Conservation (phyloP, 2,888 invertebrate genomes). For the Pyrochroa serraticornis region DNA sequence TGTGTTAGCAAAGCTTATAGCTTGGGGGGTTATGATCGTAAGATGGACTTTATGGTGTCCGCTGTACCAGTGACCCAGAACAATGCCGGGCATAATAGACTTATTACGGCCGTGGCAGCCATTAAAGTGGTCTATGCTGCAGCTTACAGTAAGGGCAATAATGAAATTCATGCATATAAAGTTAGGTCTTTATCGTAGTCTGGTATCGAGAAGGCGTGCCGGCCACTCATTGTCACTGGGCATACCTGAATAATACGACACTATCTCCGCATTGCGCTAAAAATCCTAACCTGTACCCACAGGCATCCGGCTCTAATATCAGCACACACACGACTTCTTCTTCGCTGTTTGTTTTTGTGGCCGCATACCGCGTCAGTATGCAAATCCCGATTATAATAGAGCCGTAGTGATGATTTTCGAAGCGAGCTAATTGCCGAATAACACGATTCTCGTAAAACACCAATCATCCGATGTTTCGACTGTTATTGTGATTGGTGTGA, state of each 20-base stretch:
- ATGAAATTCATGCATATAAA: conserved; percentile 56
- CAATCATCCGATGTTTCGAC: conserved; percentile 28
- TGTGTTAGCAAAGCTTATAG: no score
- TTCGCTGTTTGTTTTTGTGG: conserved; percentile 25
- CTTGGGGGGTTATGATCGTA: no score
- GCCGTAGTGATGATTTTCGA: no score
- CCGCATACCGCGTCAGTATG: conserved; percentile 33
- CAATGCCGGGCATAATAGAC: conserved; percentile 37
- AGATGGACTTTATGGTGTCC: conserved; percentile 9
- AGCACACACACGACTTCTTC: conserved; percentile 17
- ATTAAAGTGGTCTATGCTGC: conserved; percentile 34
- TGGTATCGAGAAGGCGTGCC: conserved; percentile 55
- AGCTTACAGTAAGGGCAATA: conserved; percentile 45
- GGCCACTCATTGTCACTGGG: conserved; percentile 55
- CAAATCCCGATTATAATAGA: conserved; percentile 35
- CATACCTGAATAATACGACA: conserved; percentile 57
- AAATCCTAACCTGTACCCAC: conserved; percentile 37
- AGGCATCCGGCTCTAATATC: conserved; percentile 19
- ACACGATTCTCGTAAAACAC: conserved; percentile 34
- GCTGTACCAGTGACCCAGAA: conserved; percentile 35
- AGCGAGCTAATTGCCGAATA: conserved; percentile 21
- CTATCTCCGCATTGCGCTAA: conserved; percentile 46
- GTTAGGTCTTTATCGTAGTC: conserved; percentile 53
- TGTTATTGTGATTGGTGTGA: conserved; percentile 37
- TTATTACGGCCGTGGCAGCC: conserved; percentile 34